These are phyloP conservation scores for Hippopotamus amphibius DNA, from an alignment of 2,113 vertebrate species.

Conservation along the genomic window DNA sequence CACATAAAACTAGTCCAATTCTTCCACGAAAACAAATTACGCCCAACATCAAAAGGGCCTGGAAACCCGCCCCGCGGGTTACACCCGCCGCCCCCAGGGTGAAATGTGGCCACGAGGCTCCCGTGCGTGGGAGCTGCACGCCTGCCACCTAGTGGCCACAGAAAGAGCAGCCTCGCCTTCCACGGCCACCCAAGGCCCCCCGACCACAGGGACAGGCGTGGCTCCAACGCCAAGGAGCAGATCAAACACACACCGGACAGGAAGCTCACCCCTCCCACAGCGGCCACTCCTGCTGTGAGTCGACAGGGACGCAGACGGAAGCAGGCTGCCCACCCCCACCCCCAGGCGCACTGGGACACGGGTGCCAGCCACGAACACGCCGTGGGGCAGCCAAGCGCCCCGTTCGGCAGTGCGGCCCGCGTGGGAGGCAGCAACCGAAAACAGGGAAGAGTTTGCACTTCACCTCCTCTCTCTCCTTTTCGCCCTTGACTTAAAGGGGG, in stretches of 20 bases:
- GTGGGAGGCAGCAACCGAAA: neutral
- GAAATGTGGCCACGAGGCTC: neutral
- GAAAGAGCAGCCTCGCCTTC: neutral
- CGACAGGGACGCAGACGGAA: neutral
- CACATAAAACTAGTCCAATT: neutral
- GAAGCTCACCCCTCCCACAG: neutral
- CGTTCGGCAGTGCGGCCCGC: neutral
- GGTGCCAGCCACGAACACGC: neutral
- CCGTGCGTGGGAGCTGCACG: conserved; percentile 24
- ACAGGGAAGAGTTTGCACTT: neutral
- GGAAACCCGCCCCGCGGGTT: neutral
- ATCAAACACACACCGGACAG: neutral
- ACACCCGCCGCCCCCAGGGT: neutral
- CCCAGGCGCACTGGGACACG: neutral
- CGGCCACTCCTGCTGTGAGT: neutral
- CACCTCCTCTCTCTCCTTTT: neutral
- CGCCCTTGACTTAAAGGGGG: neutral
- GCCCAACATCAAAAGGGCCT: conserved; percentile 5
- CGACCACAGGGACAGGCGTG: neutral
- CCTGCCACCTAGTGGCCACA: conserved; percentile 83
- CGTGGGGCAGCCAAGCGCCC: neutral
- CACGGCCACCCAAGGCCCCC: neutral
- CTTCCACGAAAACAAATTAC: neutral
- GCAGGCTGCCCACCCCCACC: neutral
- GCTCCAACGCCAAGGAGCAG: neutral